Percentiles rank a stretch among this genome's conserved stretches.
Conservation (phyloP, 30 jellyfish, hydroid and myxozoan species). For the Aurelia aurita complex sp. Pacific region DNA sequence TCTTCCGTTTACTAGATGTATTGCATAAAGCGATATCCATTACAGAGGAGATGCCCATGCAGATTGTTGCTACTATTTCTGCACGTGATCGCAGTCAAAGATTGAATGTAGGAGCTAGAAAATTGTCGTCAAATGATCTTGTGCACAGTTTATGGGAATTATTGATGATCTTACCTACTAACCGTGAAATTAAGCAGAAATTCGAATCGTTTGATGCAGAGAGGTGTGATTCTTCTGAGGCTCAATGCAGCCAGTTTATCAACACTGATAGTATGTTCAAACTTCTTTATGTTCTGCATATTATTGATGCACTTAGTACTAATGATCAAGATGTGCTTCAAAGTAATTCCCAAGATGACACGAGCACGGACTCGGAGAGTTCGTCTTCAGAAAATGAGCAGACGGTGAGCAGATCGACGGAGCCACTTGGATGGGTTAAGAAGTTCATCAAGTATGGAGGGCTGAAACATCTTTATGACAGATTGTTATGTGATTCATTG, state of each 20-base stretch:
- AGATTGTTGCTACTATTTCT: background rate
- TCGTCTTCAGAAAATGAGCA: conserved; percentile 81
- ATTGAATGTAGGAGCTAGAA: background rate
- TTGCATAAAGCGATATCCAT: conserved; percentile 54
- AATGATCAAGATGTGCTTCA: conserved; percentile 52
- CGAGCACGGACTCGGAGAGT: conserved; percentile 93
- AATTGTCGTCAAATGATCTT: conserved; percentile 63
- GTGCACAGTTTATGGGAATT: conserved; percentile 92
- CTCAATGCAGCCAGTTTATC: conserved; percentile 67
- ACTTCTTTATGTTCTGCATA: conserved; percentile 84
- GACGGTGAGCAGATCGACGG: conserved; percentile 26
- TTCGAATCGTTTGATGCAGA: conserved; percentile 52
- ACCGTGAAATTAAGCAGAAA: conserved; percentile 47
- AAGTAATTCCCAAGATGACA: conserved; percentile 54
- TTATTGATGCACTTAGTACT: conserved; percentile 84
- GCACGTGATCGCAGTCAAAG: conserved; percentile 4
- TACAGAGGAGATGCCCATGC: background rate
- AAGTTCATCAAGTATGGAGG: conserved; percentile 82
- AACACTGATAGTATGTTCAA: conserved; percentile 75
- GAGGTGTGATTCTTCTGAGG: background rate
- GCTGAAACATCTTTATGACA: conserved; percentile 66
- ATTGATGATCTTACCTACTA: conserved; percentile 88
- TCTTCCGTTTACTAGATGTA: conserved; percentile 83
- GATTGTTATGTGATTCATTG: conserved; percentile 57
- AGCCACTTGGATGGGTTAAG: conserved; percentile 85